Base-by-base conservation (phyloP, 2,113 vertebrate species). In the Sisor rabdophorus region DNA sequence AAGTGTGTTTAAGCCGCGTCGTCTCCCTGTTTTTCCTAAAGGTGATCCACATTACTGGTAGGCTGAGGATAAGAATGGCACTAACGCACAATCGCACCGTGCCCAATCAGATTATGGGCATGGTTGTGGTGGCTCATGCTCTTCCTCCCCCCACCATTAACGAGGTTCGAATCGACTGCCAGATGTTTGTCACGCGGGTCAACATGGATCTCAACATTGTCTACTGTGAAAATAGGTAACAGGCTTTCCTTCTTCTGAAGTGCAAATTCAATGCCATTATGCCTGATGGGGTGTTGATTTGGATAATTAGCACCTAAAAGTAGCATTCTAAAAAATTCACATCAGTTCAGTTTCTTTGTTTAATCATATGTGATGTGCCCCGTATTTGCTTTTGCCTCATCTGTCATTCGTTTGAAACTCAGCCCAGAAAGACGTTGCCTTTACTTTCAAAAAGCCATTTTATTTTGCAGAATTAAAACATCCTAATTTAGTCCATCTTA, bases 181-280 rank as follows among this genome's bases (percentile, higher is more conserved):
- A 99, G 83, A 99, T 99, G 97, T 99, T 99, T 78, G 97, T 99
- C 84, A 98, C 97, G 68, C 92, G 96, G 36, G 96, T 99, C 90
- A 98, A 99, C 92, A 97, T 99, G 96, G 97, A 99, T 93, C 96
- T 99, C 84, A 99, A 98, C 93, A 97, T 99, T 80, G 89, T 98
- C 90, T 98, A 97, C 95, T 98, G 97, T 91, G 97, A 99, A 92
- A 99, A 98, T 93, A 97, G 97, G 97, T 98, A 93, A 82, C 85
- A 74, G 15, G 2, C n/a, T 28, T n/a, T 22, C 26, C 47, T 56
- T 17, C 20, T 52, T 53, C 48, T 47, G 40, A 54, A 54, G 30
- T 65, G 30, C n/a, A 17, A 48, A 40, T 52, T 69, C 5, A 28
- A 12, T 69, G 47, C 20, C 16, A 52, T 69, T 20, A 28, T 52